Conservation (phyloP, 2,113 vertebrate genomes). For the Gasterosteus nipponicus region DNA sequence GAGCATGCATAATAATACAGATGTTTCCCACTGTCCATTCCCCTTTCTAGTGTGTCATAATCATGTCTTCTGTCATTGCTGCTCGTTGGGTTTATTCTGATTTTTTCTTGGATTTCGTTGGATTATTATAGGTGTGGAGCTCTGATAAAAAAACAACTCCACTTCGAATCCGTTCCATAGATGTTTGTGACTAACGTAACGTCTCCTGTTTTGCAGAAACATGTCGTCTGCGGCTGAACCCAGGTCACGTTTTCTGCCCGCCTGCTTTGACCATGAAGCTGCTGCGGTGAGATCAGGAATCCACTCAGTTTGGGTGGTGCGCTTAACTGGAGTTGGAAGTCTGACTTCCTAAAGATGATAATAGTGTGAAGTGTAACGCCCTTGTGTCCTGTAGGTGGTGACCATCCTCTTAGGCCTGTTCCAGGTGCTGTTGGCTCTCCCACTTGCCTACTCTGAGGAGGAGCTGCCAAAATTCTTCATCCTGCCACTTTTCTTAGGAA, state of each 20-base stretch:
- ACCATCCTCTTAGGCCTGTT: constrained; percentile 78
- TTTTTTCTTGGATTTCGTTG: neutral
- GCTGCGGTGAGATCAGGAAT: constrained; percentile 70
- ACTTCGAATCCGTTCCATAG: neutral
- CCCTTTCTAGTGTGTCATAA: neutral
- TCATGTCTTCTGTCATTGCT: constrained; percentile 11
- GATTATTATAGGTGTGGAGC: neutral
- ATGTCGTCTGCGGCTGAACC: constrained; percentile 53
- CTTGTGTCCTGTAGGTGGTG: constrained; percentile 64
- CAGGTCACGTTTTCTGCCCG: constrained; percentile 40
- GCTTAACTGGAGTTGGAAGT: neutral
- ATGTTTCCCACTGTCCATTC: neutral
- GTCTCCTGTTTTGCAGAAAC: constrained; percentile 30
- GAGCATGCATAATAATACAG: neutral
- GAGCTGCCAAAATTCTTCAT: constrained; percentile 57
- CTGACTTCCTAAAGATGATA: neutral
- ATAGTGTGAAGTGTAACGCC: neutral
- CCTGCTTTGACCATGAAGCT: constrained; percentile 71
- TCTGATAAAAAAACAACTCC: neutral
- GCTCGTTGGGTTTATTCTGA: constrained; percentile 9
- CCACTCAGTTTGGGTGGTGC: neutral
- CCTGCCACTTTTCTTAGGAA: constrained; percentile 71
- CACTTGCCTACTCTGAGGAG: constrained; percentile 34
- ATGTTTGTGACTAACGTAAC: neutral
- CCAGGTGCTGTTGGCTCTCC: constrained; percentile 74